phyloP scores from a whole-genome alignment of 2,888 invertebrate species.

The Cephus nigrinus region DNA sequence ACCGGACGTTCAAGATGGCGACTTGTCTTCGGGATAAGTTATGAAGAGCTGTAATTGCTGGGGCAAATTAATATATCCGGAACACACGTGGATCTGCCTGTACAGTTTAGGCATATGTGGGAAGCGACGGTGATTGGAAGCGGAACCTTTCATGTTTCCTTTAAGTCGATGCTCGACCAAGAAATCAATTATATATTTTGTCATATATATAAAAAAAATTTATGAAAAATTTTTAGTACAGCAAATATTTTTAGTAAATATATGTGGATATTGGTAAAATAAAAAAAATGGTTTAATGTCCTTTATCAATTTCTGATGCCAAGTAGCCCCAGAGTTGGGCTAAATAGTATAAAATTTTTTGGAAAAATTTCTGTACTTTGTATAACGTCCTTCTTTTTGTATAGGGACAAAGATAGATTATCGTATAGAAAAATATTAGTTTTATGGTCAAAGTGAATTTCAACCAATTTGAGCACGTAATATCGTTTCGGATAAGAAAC shows the following conservation, averaged over 20 bases:
- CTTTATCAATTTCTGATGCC: no score
- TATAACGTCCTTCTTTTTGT: neutral
- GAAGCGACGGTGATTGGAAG: neutral
- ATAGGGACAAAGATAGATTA: neutral
- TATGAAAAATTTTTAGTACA: neutral
- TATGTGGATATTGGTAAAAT: no score
- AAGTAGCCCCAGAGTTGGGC: neutral
- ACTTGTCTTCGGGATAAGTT: conserved; percentile 21
- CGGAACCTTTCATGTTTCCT: neutral
- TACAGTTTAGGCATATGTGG: neutral
- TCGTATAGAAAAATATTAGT: neutral
- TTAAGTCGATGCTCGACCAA: neutral
- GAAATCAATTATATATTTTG: neutral
- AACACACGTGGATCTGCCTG: neutral
- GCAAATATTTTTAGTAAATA: no score
- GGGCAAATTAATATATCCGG: conserved; percentile 26
- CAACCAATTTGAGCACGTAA: neutral
- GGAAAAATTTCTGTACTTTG: neutral
- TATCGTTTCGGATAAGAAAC: neutral
- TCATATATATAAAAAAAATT: neutral
- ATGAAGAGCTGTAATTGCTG: conserved; percentile 25
- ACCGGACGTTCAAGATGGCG: conserved; percentile 12
- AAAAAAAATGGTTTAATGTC: no score
- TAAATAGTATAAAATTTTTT: neutral
- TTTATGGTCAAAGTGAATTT: neutral